A percentile compares a stretch with the other conserved stretches of the same genome.
These are phyloP conservation scores for Macquaria ambigua DNA, from an alignment of 2,113 vertebrate genomes.

Conservation along the genomic window DNA sequence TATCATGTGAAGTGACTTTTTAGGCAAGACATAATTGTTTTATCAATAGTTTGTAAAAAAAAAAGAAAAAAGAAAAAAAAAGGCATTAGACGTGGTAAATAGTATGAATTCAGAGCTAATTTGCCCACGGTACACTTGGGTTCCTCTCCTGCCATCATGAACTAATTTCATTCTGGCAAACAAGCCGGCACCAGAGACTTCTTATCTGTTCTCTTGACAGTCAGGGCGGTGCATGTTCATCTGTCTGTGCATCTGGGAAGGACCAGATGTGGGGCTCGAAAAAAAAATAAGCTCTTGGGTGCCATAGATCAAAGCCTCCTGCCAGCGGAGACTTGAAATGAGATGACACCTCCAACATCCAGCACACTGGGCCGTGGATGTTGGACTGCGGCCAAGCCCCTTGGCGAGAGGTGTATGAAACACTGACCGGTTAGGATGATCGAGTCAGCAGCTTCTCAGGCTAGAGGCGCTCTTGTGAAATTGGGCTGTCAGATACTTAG, in stretches of 20 bases:
- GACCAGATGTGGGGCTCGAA: conserved; percentile 65
- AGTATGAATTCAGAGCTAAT: conserved; percentile 40
- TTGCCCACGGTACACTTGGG: conserved; percentile 27
- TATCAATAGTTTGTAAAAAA: neutral
- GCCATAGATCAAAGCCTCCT: conserved; percentile 74
- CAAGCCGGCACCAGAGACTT: conserved; percentile 49
- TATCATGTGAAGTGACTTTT: neutral
- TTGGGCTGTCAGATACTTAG: conserved; percentile 61
- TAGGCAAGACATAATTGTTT: neutral
- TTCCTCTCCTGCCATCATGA: conserved; percentile 27
- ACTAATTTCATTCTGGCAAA: conserved; percentile 61
- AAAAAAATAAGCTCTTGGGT: conserved; percentile 41
- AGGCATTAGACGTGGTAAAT: conserved; percentile 7
- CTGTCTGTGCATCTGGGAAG: conserved; percentile 61
- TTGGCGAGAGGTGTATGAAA: conserved; percentile 59
- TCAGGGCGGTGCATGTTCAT: conserved; percentile 41
- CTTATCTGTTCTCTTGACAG: conserved; percentile 51
- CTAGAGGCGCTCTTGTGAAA: conserved; percentile 62
- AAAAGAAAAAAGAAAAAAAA: neutral
- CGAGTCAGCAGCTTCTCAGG: conserved; percentile 72
- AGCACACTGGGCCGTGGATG: conserved; percentile 33
- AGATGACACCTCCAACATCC: conserved; percentile 65
- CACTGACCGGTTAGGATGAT: conserved; percentile 65
- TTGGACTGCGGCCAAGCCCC: conserved; percentile 61
- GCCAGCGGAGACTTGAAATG: conserved; percentile 60